phyloP scores from a whole-genome alignment of 1,140 invertebrate species.

The Scaptomyza hsui region DNA sequence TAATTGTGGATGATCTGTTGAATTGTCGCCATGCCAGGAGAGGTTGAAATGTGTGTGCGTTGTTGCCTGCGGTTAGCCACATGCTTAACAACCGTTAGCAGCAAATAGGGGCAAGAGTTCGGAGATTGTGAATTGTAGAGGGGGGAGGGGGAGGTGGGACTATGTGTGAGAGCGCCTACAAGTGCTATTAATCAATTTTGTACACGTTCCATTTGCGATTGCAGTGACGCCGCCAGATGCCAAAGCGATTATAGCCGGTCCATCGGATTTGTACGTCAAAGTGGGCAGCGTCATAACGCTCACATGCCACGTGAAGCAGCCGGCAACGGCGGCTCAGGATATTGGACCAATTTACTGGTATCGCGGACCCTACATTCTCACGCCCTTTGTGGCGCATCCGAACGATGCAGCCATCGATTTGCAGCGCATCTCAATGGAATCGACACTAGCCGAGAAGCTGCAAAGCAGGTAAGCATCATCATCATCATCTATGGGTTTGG shows the following conservation, averaged over 20 bases:
- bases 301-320: slow-evolving; percentile 92
- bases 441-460: slow-evolving; percentile 73
- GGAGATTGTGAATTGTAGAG: too few species aligned
- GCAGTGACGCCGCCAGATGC: slow-evolving; percentile 88
- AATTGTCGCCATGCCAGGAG: slow-evolving; percentile 17
- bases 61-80: slow-evolving; percentile 19
- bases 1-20: slow-evolving; percentile 29
- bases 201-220: slow-evolving; percentile 55
- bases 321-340: slow-evolving; percentile 89
- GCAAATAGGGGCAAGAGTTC: neutral
- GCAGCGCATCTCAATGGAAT: slow-evolving; percentile 82
- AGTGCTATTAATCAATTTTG: slow-evolving; percentile 75
- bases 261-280: slow-evolving; percentile 92
- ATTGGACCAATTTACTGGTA: slow-evolving; percentile 94
- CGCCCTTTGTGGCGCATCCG: slow-evolving; percentile 82
- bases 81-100: slow-evolving; percentile 27
- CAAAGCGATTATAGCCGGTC: slow-evolving; percentile 91
- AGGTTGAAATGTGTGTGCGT: slow-evolving; percentile 13
- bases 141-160: neutral
- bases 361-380: slow-evolving; percentile 85
- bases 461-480: slow-evolving; percentile 73
- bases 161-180: slow-evolving; percentile 23
- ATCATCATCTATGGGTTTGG: neutral
- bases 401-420: slow-evolving; percentile 84
- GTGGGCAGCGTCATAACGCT: slow-evolving; percentile 92